Base-by-base conservation (phyloP, 2,113 vertebrate species). In the Manacus vitellinus region DNA sequence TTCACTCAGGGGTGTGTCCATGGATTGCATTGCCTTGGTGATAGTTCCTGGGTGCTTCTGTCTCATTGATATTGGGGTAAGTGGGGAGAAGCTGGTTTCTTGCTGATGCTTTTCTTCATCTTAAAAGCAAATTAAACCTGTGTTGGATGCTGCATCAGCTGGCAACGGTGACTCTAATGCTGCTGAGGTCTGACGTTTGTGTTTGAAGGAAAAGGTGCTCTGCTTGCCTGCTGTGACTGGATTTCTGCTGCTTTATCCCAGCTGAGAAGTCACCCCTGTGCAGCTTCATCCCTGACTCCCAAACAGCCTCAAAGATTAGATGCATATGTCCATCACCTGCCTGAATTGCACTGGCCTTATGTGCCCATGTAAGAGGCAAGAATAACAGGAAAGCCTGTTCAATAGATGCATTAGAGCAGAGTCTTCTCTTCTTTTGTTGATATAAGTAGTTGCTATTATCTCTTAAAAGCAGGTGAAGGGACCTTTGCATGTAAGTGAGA, bases 401-500 rank as follows among this genome's bases (percentile, higher is more conserved):
- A 10, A 5, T 22, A 80, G 54, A 20, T 79, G 15, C n/a, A 46
- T 75, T 80, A 96, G 81, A 82, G 72, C 78, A 86, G 66, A 41
- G 16, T 27, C 0, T 79, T 91, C 21, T 76, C 21, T 65, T 44
- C 55, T 49, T 71, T 83, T 75, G n/a, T 83, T 88, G 54, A 37
- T 0, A 0, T 74, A 68, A 78, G n/a, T n/a, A 73, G 25, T 76
- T 91, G 79, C 58, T 89, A n/a, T 92, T 92, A 35, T 74, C 72
- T 73, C 77, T 55, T 67, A 92, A 92, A 77, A 92, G 58, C 44
- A 65, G 28, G 43, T 80, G 70, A 82, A 90, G 65, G 51, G 35
- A 59, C 33, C 49, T 92, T 63, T 88, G 41, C 43, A 27, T 81
- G 31, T 66, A 92, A 71, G 39, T 5, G 12, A 19, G 46, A 44